Base-by-base conservation (phyloP, 1,140 invertebrate genomes). In the Charaxes varanes region DNA sequence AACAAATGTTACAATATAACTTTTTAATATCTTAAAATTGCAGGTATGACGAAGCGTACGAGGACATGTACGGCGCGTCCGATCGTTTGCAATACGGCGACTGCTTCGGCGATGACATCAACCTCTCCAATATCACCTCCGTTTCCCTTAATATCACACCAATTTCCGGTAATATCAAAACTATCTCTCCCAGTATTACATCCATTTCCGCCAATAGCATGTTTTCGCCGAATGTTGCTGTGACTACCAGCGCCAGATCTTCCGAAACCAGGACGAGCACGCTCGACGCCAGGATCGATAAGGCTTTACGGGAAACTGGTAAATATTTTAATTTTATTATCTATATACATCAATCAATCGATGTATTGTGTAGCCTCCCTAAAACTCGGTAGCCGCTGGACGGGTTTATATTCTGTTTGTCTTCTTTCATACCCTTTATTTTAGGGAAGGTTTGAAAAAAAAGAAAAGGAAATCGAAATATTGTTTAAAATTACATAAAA, bases 11-110 rank as follows among this genome's bases (percentile, higher is more conserved):
- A 21, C 10, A 23, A 2, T 4, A 23, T 2, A 23, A 23, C 21
- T 23, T n/a, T n/a, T n/a, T n/a, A n/a, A n/a, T n/a, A n/a, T n/a
- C 8, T 28, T n/a, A n/a, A n/a, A n/a, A 19, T 57, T 47, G 3
- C 41, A 78, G 73, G 0, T 81, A 81, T 32, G 77, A 81, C 28
- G 77, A 78, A 40, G 77, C 77, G 0, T 81, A 81, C 43, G 62
- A 64, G 63, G 73, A 77, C 18, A 81, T 59, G 58, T 81, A 78
- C 53, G 77, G 77, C 2, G 74, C 74, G 4, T 48, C 65, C 0
- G 77, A 81, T 27, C 55, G 68, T 3, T 47, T 81, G 24, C 72
- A 77, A 36, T 81, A 81, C 52, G 77, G 77, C n/a, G 74, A 78
- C 41, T 81, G 72, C 31, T 79, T 77, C 52, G 47, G 44, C 4